phyloP scores from a whole-genome alignment of 2,888 invertebrate genomes.

The Pseudeuparius sepicola region DNA sequence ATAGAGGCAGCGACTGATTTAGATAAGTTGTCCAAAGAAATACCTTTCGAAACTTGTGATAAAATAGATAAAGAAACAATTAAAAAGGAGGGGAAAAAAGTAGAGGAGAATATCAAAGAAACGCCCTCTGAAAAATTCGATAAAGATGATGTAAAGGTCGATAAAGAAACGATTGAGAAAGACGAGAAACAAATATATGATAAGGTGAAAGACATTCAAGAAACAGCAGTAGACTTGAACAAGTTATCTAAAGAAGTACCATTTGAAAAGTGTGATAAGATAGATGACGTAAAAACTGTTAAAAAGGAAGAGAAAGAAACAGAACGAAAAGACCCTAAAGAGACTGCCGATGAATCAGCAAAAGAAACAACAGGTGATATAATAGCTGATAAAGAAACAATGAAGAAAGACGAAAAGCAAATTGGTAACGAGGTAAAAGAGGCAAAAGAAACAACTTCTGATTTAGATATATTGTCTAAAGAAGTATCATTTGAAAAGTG shows the following conservation, averaged over 20 bases:
- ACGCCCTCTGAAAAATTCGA: slow-evolving; percentile 1
- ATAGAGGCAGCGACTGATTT: background rate
- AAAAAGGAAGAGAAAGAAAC: slow-evolving; percentile 1
- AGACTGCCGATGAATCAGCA: background rate
- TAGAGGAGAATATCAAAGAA: slow-evolving; percentile 5
- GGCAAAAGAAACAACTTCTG: background rate
- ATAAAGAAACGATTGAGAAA: slow-evolving; percentile 6
- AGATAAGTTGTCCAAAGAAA: background rate
- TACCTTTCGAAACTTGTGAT: background rate
- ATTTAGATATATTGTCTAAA: background rate
- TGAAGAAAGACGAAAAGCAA: background rate
- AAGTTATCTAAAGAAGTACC: background rate
- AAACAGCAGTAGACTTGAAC: background rate
- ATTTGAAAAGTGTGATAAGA: slow-evolving; percentile 1
- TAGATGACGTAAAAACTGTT: slow-evolving; percentile 2
- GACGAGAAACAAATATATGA: slow-evolving; percentile 6
- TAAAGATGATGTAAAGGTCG: background rate
- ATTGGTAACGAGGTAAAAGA: background rate
- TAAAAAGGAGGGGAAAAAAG: slow-evolving; percentile 5
- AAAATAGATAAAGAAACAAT: background rate
- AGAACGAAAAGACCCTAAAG: slow-evolving; percentile 2
- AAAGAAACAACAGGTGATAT: background rate
- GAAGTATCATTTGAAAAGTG: slow-evolving; percentile 8
- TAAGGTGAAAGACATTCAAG: slow-evolving; percentile 5
- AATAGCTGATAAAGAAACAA: slow-evolving; percentile 9